Evolutionary conservation across 92 coral and sea anemone species (phyloP).

Genomic region (Epizoanthus scotinus): DNA sequence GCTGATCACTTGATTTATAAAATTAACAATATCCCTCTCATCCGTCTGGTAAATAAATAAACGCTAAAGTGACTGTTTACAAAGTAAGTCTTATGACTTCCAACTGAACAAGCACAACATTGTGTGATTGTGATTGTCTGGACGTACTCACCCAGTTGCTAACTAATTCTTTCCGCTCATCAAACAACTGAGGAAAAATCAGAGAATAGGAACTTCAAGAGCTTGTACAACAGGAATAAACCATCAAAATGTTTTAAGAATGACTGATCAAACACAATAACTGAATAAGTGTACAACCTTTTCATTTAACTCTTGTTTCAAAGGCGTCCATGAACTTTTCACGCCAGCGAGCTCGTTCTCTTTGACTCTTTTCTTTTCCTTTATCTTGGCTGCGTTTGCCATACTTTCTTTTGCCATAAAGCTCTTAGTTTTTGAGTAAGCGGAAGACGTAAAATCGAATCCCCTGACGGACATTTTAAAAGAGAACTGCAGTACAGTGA

Average conservation of each 20-base stretch:
- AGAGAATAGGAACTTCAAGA: background rate
- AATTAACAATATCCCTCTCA: too few relatives aligned
- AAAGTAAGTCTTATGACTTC: background rate
- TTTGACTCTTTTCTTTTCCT: slow-evolving; percentile 64
- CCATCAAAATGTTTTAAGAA: too few relatives aligned
- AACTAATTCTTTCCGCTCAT: slow-evolving; percentile 87
- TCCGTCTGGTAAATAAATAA: background rate
- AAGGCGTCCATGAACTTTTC: slow-evolving; percentile 93
- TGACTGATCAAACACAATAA: background rate
- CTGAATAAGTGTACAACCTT: slow-evolving; percentile 67
- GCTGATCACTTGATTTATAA: too few relatives aligned
- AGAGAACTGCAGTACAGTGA: background rate
- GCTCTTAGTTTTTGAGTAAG: slow-evolving; percentile 85
- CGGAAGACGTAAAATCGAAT: slow-evolving; percentile 77
- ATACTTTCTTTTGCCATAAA: slow-evolving; percentile 81
- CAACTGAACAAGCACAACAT: background rate
- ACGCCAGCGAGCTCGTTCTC: slow-evolving; percentile 60
- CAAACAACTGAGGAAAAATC: slow-evolving; percentile 69
- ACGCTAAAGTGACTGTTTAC: slow-evolving; percentile 9
- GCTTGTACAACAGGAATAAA: background rate
- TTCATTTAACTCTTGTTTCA: slow-evolving; percentile 79
- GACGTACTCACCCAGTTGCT: slow-evolving; percentile 95
- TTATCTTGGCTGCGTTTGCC: slow-evolving; percentile 70
- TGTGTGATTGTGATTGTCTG: too few relatives aligned
- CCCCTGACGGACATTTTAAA: slow-evolving; percentile 69